A percentile compares a stretch with the other conserved stretches of the same genome.
Evolutionary conservation across 2,113 vertebrate genomes (phyloP).

Genomic region (Nibea coibor): DNA sequence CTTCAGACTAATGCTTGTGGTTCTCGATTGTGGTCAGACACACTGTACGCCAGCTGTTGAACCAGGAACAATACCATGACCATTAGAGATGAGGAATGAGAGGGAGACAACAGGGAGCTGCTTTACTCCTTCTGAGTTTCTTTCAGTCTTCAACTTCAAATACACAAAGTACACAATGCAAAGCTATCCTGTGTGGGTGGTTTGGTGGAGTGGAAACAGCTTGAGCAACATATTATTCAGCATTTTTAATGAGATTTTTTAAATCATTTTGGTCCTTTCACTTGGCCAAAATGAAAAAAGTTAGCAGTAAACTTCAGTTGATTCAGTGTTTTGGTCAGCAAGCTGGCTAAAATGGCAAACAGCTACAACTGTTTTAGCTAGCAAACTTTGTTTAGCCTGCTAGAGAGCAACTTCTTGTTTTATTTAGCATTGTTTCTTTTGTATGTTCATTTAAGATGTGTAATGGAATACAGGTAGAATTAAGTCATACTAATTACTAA

Average conservation of each 20-base stretch:
- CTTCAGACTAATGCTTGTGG: not conserved
- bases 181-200: not conserved
- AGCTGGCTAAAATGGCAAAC: not conserved
- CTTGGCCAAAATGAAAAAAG: too few species aligned
- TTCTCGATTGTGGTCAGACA: conserved; percentile 1
- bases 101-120: not conserved
- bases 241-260: not conserved
- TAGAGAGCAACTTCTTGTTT: not conserved
- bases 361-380: not conserved
- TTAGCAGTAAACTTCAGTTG: too few species aligned
- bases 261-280: too few species aligned
- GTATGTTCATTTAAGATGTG: too few species aligned
- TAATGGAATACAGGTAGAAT: too few species aligned
- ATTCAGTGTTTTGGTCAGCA: not conserved
- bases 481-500: too few species aligned
- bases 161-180: not conserved
- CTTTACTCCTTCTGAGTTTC: conserved; percentile 1
- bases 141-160: not conserved
- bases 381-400: not conserved
- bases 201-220: not conserved
- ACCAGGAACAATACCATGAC: not conserved
- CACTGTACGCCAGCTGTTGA: not conserved
- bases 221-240: not conserved
- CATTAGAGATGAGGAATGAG: not conserved
- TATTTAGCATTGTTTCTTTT: too few species aligned